A percentile compares a stretch with the other conserved stretches of the same genome.
phyloP scores from a whole-genome alignment of 2,113 vertebrate species.

The Progne subis region DNA sequence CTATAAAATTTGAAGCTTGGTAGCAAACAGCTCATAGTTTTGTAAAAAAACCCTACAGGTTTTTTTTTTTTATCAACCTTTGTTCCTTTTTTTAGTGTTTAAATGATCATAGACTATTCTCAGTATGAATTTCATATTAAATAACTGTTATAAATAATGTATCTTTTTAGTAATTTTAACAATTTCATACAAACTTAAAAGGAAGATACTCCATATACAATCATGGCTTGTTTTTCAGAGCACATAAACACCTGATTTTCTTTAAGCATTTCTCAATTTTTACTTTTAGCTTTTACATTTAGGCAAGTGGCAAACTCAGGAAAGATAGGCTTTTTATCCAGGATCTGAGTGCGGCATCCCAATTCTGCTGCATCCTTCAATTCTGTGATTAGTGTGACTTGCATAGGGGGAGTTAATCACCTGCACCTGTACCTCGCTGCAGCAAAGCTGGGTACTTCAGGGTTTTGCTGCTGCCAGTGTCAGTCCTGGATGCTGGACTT shows the following conservation, averaged over 20 bases:
- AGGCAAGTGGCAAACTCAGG: background rate
- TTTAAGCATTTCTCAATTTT: background rate
- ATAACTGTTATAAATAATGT: background rate
- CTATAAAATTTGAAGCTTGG: background rate
- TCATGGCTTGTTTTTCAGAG: background rate
- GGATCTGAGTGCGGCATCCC: background rate
- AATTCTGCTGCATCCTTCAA: background rate
- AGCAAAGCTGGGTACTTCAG: background rate
- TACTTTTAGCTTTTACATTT: background rate
- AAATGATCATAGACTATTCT: background rate
- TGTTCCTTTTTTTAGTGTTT: background rate
- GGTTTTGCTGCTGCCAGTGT: background rate
- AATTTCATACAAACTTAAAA: background rate
- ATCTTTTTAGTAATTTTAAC: background rate
- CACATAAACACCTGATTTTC: background rate
- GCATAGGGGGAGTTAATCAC: background rate
- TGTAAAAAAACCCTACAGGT: background rate
- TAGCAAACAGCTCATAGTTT: background rate
- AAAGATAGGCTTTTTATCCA: background rate
- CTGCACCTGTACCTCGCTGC: background rate
- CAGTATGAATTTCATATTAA: background rate
- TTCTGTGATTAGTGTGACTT: background rate
- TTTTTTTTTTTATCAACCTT: background rate
- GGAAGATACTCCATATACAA: background rate
- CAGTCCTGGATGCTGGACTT: background rate